Conservation (phyloP, 2,888 invertebrate species). For the Cyclophora albipunctata region DNA sequence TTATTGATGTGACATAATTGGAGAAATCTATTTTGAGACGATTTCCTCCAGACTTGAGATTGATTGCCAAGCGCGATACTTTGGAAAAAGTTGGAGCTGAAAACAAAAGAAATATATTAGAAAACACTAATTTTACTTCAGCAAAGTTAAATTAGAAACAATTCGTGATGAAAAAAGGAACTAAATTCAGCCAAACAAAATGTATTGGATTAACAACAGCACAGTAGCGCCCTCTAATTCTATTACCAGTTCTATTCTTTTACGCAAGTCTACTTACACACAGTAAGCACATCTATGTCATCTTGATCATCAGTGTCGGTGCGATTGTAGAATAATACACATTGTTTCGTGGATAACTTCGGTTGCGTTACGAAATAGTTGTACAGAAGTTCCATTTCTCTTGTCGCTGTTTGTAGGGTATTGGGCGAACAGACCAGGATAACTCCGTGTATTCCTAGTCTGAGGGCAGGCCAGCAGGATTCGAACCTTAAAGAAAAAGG, state of each 20-base stretch:
- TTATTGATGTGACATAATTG: slow-evolving; percentile 57
- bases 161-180: slow-evolving; percentile 1
- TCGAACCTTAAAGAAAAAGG: slow-evolving; percentile 74
- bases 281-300: slow-evolving; percentile 57
- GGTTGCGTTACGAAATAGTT: slow-evolving; percentile 82
- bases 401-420: slow-evolving; percentile 62
- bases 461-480: slow-evolving; percentile 85
- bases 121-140: slow-evolving; percentile 1
- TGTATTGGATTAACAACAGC: not conserved
- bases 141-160: no score
- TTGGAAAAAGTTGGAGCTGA: slow-evolving; percentile 76
- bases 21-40: slow-evolving; percentile 76
- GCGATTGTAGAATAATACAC: slow-evolving; percentile 77
- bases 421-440: slow-evolving; percentile 79
- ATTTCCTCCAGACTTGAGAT: slow-evolving; percentile 75
- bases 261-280: slow-evolving; percentile 59
- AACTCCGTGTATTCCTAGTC: slow-evolving; percentile 80
- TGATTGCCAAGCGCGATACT: slow-evolving; percentile 75
- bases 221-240: not conserved
- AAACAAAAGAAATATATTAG: slow-evolving; percentile 23
- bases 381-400: slow-evolving; percentile 78
- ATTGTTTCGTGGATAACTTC: slow-evolving; percentile 78
- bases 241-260: no score
- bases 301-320: slow-evolving; percentile 53
- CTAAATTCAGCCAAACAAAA: not conserved